These are phyloP conservation scores for Macrosteles quadrilineatus DNA, from an alignment of 1,140 invertebrate species.

Conservation along the genomic window DNA sequence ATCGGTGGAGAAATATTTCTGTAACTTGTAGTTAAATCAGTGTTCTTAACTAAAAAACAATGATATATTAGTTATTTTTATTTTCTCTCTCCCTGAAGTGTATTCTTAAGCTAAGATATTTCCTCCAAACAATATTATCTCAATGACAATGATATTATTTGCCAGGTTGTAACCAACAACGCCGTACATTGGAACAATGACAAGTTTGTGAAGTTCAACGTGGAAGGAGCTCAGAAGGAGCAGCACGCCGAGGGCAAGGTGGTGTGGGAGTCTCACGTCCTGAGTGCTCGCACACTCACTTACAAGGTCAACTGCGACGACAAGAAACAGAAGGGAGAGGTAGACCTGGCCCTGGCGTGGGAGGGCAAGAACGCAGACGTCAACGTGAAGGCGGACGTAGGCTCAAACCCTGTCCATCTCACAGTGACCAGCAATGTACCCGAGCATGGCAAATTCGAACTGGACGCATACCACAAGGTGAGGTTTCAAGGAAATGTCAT, in stretches of 20 bases:
- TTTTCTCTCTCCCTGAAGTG: no score
- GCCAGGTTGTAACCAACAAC: conserved; percentile 24
- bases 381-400: conserved; percentile 54
- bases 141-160: background rate
- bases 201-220: conserved; percentile 32
- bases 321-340: conserved; percentile 15
- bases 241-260: background rate
- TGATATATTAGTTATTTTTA: no score
- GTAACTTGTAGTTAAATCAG: no score
- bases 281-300: conserved; percentile 24
- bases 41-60: no score
- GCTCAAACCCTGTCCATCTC: conserved; percentile 18
- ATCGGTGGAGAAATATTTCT: no score
- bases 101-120: no score
- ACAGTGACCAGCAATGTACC: conserved; percentile 27
- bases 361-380: conserved; percentile 48
- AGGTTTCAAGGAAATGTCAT: no score
- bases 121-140: no score
- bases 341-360: conserved; percentile 17
- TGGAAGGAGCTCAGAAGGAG: conserved; percentile 12
- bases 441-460: conserved; percentile 33
- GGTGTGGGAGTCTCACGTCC: conserved; percentile 26
- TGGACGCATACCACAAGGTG: conserved; percentile 32
- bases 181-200: conserved; percentile 32
- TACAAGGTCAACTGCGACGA: conserved; percentile 22